Percentiles rank a stretch among this genome's conserved stretches.
Conservation (phyloP, 1,140 invertebrate species). For the Brachionus calyciflorus region DNA sequence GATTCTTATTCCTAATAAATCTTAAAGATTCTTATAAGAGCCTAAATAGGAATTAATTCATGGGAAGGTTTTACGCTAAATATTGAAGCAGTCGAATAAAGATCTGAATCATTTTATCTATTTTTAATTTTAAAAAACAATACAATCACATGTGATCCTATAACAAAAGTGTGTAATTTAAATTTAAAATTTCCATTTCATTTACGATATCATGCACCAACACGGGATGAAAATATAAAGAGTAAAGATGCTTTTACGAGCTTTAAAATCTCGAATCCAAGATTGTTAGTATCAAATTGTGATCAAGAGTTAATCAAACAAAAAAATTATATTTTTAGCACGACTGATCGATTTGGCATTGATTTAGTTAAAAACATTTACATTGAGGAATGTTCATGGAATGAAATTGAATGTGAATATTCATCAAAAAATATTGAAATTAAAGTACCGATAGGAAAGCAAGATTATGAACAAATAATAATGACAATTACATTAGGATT, state of each 20-base stretch:
- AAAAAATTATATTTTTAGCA: background rate
- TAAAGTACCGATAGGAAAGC: background rate
- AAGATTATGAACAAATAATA: background rate
- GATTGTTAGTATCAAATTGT: background rate
- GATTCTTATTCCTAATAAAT: too few species aligned
- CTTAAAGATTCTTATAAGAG: too few species aligned
- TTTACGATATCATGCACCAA: conserved; percentile 5
- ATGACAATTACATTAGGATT: background rate
- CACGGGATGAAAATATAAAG: background rate
- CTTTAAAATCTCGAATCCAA: background rate
- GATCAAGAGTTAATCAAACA: background rate
- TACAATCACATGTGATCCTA: background rate
- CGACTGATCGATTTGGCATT: background rate
- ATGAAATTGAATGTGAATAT: background rate
- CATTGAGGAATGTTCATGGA: background rate
- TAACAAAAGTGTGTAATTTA: background rate
- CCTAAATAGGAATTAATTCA: too few species aligned
- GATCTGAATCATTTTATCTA: background rate
- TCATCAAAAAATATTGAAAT: background rate
- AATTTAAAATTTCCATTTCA: background rate
- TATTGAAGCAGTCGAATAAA: conserved; percentile 22
- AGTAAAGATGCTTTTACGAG: background rate
- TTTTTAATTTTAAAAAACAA: background rate
- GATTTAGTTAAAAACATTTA: background rate
- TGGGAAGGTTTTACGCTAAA: too few species aligned